Percentiles rank a stretch among this genome's conserved stretches.
phyloP scores from a whole-genome alignment of 2,797 vertebrate genomes.

The Chelon auratus region DNA sequence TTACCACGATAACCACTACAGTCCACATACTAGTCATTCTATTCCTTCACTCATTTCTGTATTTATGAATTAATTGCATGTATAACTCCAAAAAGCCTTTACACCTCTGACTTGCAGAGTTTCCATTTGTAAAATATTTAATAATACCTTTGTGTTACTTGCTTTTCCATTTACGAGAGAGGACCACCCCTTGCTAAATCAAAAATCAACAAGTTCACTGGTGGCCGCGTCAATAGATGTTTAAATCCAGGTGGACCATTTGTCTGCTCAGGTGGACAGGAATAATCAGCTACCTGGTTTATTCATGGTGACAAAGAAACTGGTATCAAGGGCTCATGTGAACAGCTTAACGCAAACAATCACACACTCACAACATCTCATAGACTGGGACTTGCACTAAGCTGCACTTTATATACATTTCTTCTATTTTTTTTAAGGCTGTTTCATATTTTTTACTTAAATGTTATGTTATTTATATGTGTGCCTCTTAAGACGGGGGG shows the following conservation, averaged over 20 bases:
- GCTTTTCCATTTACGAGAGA: background rate
- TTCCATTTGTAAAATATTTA: background rate
- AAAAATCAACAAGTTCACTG: background rate
- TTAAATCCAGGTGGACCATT: background rate
- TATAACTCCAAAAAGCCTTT: background rate
- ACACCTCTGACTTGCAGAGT: background rate
- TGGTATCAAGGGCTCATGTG: conserved; percentile 31
- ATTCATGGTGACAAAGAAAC: conserved; percentile 49
- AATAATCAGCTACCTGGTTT: conserved; percentile 42
- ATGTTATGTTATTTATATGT: too few relatives aligned
- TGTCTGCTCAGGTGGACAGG: background rate
- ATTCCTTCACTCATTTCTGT: background rate
- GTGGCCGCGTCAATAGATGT: background rate
- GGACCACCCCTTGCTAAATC: background rate
- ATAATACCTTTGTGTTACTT: background rate
- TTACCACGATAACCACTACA: too few relatives aligned
- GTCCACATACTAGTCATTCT: background rate
- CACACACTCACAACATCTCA: too few relatives aligned
- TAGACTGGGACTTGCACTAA: too few relatives aligned
- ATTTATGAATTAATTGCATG: background rate
- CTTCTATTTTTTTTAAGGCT: too few relatives aligned
- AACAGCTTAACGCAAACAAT: conserved; percentile 31
- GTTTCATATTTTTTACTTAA: too few relatives aligned
- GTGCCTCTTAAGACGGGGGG: too few relatives aligned
- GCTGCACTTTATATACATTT: too few relatives aligned